phyloP scores from a whole-genome alignment of 2,113 vertebrate species.

The Myotis yumanensis region DNA sequence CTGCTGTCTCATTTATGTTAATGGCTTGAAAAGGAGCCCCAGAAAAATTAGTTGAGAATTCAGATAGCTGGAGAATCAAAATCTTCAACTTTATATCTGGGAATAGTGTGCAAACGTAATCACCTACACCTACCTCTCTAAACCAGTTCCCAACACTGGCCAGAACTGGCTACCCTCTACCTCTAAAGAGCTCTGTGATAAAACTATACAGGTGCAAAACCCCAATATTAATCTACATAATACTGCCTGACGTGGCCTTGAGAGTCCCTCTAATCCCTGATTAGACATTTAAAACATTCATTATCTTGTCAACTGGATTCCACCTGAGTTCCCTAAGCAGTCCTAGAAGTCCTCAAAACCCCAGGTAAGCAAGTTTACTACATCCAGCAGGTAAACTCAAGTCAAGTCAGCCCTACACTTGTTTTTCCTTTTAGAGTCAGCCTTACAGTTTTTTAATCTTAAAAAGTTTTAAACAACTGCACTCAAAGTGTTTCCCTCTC shows the following conservation, averaged over 20 bases:
- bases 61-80: background rate
- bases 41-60: conserved; percentile 35
- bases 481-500: background rate
- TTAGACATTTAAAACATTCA: background rate
- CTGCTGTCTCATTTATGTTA: background rate
- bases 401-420: background rate
- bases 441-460: background rate
- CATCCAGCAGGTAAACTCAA: background rate
- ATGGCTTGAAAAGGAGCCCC: background rate
- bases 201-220: background rate
- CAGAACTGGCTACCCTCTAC: background rate
- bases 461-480: background rate
- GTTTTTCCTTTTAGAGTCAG: background rate
- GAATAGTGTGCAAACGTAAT: background rate
- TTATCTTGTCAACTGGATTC: background rate
- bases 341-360: background rate
- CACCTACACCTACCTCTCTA: background rate
- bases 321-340: background rate
- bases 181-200: background rate
- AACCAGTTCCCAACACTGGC: background rate
- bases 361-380: background rate
- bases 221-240: background rate
- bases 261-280: background rate
- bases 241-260: background rate
- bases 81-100: background rate